Percentiles rank a stretch among this genome's conserved stretches.
phyloP scores from a whole-genome alignment of 2,888 invertebrate genomes.

The Andrena bicolor region DNA sequence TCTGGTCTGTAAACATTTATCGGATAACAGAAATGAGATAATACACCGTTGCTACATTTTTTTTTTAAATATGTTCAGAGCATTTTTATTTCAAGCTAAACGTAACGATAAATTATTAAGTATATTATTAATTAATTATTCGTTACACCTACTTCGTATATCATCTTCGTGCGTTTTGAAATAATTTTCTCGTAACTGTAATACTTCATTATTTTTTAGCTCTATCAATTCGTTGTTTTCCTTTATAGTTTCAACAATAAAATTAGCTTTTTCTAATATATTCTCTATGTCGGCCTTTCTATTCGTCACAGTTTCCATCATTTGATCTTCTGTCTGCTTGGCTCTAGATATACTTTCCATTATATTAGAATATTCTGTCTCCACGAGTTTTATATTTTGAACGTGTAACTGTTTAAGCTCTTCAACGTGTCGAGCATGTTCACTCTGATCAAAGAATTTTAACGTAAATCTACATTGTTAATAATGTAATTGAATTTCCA shows the following conservation, averaged over 20 bases:
- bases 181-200: constrained; percentile 68
- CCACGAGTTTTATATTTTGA: constrained; percentile 75
- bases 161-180: constrained; percentile 77
- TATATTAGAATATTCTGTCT: constrained; percentile 78
- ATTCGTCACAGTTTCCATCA: constrained; percentile 74
- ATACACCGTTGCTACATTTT: background rate
- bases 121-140: constrained; percentile 10
- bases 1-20: constrained; percentile 72
- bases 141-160: constrained; percentile 74
- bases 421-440: constrained; percentile 69
- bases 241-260: constrained; percentile 74
- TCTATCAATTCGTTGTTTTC: constrained; percentile 74
- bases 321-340: constrained; percentile 78
- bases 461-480: background rate
- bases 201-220: constrained; percentile 68
- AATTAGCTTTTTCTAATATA: constrained; percentile 76
- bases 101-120: background rate
- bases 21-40: constrained; percentile 2
- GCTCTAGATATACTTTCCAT: constrained; percentile 79
- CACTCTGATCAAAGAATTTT: constrained; percentile 67
- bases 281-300: constrained; percentile 77
- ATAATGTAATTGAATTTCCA: background rate
- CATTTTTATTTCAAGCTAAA: no score
- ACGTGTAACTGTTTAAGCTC: constrained; percentile 77
- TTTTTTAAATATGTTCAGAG: background rate